Conservation (phyloP, 1,140 invertebrate species). For the Ctenoplectra terminalis region DNA sequence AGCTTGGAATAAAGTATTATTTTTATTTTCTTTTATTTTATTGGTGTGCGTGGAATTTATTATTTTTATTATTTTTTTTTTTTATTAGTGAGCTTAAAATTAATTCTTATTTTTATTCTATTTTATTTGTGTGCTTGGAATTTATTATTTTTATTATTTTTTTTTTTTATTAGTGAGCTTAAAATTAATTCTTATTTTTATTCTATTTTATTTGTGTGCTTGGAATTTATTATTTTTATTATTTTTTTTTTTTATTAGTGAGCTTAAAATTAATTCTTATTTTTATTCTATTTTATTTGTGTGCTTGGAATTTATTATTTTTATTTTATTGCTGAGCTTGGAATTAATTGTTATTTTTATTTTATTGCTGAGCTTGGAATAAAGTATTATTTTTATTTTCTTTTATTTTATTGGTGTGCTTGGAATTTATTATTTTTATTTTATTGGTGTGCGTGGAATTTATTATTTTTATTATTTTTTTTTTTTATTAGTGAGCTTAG, state of each 20-base stretch:
- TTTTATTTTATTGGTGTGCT: background rate
- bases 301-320: background rate
- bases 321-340: background rate
- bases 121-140: no score
- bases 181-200: no score
- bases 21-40: background rate
- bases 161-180: background rate
- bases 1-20: background rate
- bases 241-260: background rate
- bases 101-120: no score
- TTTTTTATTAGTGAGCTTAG: background rate
- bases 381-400: no score
- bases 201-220: no score
- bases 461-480: background rate
- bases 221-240: no score
- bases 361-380: background rate
- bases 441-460: no score
- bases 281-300: no score
- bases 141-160: background rate
- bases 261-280: no score
- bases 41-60: no score
- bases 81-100: background rate
- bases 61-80: background rate
- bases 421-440: background rate
- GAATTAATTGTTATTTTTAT: background rate